A percentile compares a stretch with the other conserved stretches of the same genome.
These are phyloP conservation scores for Hybos culiciformis DNA, from an alignment of 2,888 invertebrate species.

Conservation along the genomic window DNA sequence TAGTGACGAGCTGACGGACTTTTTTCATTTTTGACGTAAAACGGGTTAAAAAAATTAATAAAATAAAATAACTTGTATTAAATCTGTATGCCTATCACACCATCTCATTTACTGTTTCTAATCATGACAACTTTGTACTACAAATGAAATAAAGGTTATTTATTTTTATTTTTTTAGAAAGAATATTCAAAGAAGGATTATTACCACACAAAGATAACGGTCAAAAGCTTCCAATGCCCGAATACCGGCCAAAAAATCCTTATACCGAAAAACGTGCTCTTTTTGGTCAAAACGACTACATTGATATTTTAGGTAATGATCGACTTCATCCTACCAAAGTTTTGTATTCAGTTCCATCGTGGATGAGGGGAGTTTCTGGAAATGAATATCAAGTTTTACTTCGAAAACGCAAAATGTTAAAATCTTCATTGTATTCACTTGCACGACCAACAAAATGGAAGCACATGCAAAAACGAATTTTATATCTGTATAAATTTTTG, in stretches of 20 bases:
- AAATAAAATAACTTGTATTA: no score
- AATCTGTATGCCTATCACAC: no score
- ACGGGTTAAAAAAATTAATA: no score
- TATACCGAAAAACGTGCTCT: conserved; percentile 69
- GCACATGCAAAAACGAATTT: conserved; percentile 56
- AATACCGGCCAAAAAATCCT: conserved; percentile 53
- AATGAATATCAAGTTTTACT: conserved; percentile 63
- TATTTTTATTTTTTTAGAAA: conserved; percentile 56
- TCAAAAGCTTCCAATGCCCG: conserved; percentile 47
- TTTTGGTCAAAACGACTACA: conserved; percentile 94
- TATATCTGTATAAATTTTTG: conserved; percentile 59
- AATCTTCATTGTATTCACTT: conserved; percentile 42
- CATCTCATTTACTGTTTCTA: no score
- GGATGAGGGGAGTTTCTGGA: conserved; percentile 79
- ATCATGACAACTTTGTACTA: no score
- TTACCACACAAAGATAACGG: conserved; percentile 50
- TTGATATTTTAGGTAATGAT: conserved; percentile 85
- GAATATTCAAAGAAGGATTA: conserved; percentile 49
- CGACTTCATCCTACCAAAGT: conserved; percentile 69
- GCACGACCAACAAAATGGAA: conserved; percentile 66
- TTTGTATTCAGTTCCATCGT: conserved; percentile 71
- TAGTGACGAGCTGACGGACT: no score
- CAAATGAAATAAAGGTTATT: no score
- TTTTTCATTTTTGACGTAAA: no score
- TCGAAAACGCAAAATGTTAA: conserved; percentile 55